phyloP scores from a whole-genome alignment of 2,797 vertebrate genomes.

The Myoxocephalus aenaeus region DNA sequence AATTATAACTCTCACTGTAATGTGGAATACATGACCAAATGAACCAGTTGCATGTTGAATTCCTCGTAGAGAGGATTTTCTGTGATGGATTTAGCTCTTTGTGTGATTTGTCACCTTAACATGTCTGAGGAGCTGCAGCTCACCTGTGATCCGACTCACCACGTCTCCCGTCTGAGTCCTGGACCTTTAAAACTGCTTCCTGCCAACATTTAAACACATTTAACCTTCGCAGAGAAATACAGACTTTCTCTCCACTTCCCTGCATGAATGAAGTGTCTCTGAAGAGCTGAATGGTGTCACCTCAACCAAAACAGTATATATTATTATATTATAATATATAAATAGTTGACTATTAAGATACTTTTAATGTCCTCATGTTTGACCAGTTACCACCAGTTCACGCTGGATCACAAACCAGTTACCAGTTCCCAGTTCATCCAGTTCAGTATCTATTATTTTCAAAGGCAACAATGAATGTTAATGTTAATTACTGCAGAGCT shows the following conservation, averaged over 20 bases:
- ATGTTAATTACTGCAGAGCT: neutral
- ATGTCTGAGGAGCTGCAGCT: neutral
- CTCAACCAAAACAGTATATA: neutral
- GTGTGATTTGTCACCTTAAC: neutral
- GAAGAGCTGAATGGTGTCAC: neutral
- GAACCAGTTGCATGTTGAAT: neutral
- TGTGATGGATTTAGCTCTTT: neutral
- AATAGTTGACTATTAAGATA: neutral
- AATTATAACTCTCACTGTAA: neutral
- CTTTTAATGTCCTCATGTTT: no score
- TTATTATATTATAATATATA: no score
- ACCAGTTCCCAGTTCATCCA: neutral
- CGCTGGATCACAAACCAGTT: neutral
- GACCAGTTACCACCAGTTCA: no score
- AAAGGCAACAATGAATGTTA: no score
- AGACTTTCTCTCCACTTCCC: neutral
- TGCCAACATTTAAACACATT: neutral
- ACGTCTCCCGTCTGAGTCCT: neutral
- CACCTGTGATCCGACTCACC: neutral
- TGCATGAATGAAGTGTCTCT: neutral
- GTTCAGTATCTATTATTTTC: neutral
- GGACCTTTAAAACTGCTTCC: neutral
- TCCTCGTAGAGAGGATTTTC: neutral
- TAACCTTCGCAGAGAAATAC: neutral
- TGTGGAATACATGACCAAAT: neutral